Evolutionary conservation across 2,113 vertebrate species (phyloP).

Genomic region (Leiothrix lutea): DNA sequence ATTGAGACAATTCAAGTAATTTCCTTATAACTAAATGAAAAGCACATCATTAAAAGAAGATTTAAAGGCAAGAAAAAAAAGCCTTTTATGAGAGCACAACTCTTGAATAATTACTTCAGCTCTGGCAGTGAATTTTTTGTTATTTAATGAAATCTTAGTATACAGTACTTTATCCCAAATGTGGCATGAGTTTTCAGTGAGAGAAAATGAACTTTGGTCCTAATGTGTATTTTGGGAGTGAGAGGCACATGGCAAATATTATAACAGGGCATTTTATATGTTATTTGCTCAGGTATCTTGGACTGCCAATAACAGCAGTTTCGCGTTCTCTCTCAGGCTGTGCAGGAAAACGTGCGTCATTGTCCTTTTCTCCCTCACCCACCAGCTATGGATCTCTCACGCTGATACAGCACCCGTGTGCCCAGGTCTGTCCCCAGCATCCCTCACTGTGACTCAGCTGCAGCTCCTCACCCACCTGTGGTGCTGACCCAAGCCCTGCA

Average conservation of each 20-base stretch:
- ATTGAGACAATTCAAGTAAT: neutral
- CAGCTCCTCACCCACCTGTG: neutral
- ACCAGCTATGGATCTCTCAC: rapidly evolving
- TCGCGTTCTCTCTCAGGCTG: rapidly evolving
- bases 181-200: neutral
- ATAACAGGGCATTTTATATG: neutral
- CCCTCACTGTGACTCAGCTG: neutral
- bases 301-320: neutral
- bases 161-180: neutral
- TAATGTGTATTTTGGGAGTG: neutral
- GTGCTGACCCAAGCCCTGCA: neutral
- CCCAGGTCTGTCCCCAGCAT: neutral
- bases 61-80: neutral
- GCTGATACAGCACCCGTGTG: rapidly evolving
- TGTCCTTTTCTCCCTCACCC: neutral
- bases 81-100: neutral
- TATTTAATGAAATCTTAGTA: slow-evolving; percentile 4
- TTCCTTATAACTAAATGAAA: neutral
- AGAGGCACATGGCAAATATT: neutral
- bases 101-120: neutral
- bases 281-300: neutral
- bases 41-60: neutral
- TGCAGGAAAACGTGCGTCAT: neutral
- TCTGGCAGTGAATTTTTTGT: neutral
- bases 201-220: slow-evolving; percentile 5